Conservation (phyloP, 1,140 invertebrate genomes). For the Cheumatopsyche charites region DNA sequence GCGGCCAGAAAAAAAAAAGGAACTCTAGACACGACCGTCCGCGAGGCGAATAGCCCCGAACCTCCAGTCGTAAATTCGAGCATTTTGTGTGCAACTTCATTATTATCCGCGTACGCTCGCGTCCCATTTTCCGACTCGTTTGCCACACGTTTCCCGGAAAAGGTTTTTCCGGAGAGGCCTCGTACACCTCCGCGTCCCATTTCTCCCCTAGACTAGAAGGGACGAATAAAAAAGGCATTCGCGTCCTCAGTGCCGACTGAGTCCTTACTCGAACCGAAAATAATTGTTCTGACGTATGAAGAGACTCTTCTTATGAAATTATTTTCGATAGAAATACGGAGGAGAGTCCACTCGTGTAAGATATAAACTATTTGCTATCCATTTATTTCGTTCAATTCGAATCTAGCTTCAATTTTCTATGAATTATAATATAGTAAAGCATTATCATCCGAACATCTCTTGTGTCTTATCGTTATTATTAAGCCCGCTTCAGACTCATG, state of each 20-base stretch:
- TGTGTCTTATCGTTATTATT: no score
- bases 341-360: no score
- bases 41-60: not conserved
- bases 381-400: no score
- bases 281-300: slow-evolving; percentile 24
- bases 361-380: no score
- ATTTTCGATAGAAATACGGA: not conserved
- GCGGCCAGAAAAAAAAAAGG: not conserved
- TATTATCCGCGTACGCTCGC: slow-evolving; percentile 3
- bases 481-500: no score
- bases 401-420: no score
- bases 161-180: slow-evolving; percentile 22
- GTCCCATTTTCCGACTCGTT: slow-evolving; percentile 33
- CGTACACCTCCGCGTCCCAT: not conserved
- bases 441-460: no score
- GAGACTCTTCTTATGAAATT: slow-evolving; percentile 1
- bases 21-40: not conserved
- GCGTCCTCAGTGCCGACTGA: not conserved
- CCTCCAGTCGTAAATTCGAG: slow-evolving; percentile 14
- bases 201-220: no score
- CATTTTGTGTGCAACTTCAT: slow-evolving; percentile 24
- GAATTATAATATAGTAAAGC: no score
- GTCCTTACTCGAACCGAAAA: slow-evolving; percentile 7
- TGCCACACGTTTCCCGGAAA: slow-evolving; percentile 15
- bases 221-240: slow-evolving; percentile 12